Conservation (phyloP, 2,113 vertebrate species). For the Hiodon tergisus region DNA sequence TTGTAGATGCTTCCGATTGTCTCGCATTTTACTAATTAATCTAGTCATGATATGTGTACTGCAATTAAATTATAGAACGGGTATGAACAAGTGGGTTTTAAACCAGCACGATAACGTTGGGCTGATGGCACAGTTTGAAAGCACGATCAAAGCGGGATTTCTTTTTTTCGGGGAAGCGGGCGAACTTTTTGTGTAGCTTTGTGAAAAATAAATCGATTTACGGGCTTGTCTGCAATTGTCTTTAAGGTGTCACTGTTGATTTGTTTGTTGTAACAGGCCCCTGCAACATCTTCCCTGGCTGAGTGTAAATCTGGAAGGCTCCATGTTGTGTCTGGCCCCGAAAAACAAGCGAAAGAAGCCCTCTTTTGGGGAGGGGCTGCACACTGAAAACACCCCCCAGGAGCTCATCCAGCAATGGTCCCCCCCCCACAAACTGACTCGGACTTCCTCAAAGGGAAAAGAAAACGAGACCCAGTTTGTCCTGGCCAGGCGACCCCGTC, state of each 20-base stretch:
- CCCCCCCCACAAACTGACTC: slow-evolving; percentile 61
- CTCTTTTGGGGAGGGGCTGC: slow-evolving; percentile 49
- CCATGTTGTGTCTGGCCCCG: slow-evolving; percentile 39
- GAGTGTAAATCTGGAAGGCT: slow-evolving; percentile 56
- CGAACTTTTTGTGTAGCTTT: too few species aligned
- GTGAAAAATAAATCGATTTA: background rate
- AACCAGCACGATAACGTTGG: too few species aligned
- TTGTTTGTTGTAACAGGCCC: slow-evolving; percentile 54
- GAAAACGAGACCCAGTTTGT: slow-evolving; percentile 68
- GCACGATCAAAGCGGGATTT: too few species aligned
- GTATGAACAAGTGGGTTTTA: too few species aligned
- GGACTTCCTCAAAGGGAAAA: slow-evolving; percentile 51
- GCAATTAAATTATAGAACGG: too few species aligned
- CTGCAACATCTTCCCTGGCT: slow-evolving; percentile 71
- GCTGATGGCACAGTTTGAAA: too few species aligned
- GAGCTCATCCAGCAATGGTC: slow-evolving; percentile 64
- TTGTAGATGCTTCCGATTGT: too few species aligned
- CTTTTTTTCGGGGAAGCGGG: too few species aligned
- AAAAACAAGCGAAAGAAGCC: slow-evolving; percentile 38
- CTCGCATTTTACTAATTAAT: too few species aligned
- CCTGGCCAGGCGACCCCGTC: slow-evolving; percentile 62
- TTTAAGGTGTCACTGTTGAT: background rate
- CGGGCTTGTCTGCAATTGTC: too few species aligned
- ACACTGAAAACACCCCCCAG: slow-evolving; percentile 72
- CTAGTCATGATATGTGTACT: too few species aligned